Conservation (phyloP, 2,113 vertebrate species). For the Tenrec ecaudatus region DNA sequence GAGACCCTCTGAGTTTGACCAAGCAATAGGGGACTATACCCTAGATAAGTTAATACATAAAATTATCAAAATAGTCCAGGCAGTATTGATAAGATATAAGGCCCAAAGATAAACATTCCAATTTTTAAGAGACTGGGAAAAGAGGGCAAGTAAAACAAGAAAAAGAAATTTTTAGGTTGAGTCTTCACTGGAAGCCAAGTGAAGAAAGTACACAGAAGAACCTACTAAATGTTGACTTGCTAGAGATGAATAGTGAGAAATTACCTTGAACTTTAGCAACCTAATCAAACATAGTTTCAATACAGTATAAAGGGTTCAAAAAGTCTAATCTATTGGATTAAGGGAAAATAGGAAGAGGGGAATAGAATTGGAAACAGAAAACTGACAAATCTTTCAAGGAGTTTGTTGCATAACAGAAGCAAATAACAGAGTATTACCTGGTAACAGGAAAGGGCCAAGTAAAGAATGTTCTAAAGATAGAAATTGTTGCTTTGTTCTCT, state of each 20-base stretch:
- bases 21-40: neutral
- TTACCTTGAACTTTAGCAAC: conserved; percentile 32
- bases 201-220: neutral
- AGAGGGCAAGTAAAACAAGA: neutral
- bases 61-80: neutral
- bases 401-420: neutral
- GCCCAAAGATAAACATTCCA: neutral
- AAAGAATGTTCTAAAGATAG: conserved; percentile 22
- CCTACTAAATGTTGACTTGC: conserved; percentile 37
- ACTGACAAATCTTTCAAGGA: conserved; percentile 4
- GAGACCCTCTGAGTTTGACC: neutral
- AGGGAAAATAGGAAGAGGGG: neutral
- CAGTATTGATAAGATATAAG: neutral
- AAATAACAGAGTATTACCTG: conserved; percentile 8
- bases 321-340: neutral
- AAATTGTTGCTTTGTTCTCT: neutral
- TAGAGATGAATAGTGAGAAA: conserved; percentile 35
- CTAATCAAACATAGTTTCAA: conserved; percentile 37
- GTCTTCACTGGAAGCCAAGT: conserved; percentile 31
- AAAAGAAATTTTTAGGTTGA: conserved; percentile 10
- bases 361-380: neutral
- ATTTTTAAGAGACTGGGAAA: conserved; percentile 25
- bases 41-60: neutral
- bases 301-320: neutral
- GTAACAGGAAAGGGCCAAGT: neutral